Evolutionary conservation across 2,797 vertebrate species (phyloP), one percentile per base, ranked within the genome.

Genomic region (Rhodeus uyekii): DNA sequence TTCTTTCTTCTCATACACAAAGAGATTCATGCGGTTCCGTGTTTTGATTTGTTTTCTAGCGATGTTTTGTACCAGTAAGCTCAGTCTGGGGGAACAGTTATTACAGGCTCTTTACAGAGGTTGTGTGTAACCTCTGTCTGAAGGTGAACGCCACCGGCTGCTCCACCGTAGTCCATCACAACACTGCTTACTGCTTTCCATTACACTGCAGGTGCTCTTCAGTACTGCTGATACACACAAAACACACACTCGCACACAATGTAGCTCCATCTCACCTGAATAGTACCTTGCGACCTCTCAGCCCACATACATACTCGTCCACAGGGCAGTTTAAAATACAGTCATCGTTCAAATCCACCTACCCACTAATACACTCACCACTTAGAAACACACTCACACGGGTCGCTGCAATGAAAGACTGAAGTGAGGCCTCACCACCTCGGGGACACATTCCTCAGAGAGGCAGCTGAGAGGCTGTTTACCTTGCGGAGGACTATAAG

Each of bases 61-160:
- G 42, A 13, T 65, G 19, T 42, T 58, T 75, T 81, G 46, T 71
- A 72, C 38, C 55, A 71, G 68, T 39, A 75, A 87, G 88, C 89
- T 61, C 60, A 88, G 87, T 89, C 89, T 90, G 85, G 84, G 85
- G 76, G 89, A 90, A 89, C 79, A 79, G 88, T 87, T 89, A 91
- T 93, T 91, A 92, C 86, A 87, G 88, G 87, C 87, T 88, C 90
- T 93, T 92, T 92, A 91, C 86, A 87, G 89, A 90, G 89, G 88
- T 88, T 88, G 79, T 90, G 83, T 82, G 81, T 89, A 90, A 93
- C 91, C 91, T 88, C 86, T 89, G 85, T 92, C 90, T 93, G 91
- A 93, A 93, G 91, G 93, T 93, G 92, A 94, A 89, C 63, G 79
- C 91, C 89, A 84, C 82, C 58, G 79, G 90, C 89, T 85, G 87